Evolutionary conservation across 2,797 vertebrate species (phyloP), one percentile per base, ranked within the genome.

Genomic region (Glyptemys insculpta): DNA sequence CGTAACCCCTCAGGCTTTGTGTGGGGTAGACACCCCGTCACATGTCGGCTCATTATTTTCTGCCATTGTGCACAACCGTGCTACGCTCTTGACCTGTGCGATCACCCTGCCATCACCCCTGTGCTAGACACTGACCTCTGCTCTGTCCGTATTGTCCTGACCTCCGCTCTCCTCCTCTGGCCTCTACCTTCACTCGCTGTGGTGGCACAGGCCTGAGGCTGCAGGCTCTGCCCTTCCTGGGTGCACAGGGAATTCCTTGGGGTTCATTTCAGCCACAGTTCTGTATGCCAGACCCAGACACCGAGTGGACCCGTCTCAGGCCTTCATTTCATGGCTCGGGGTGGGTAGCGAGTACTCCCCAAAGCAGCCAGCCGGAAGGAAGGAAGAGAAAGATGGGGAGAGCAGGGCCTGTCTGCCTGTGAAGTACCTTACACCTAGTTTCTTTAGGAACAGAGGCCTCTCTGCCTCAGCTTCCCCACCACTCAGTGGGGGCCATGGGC

Each of bases 401-500:
- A 65, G 59, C 29, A 14, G 31, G 31, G 59, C 31, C 59, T 65
- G 31, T 8, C 15, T n/a, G 59, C 14, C 59, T 65, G 59, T 65
- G 8, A 65, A 16, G 31, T 8, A 15, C 59, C 59, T 65, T 18
- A 34, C 6, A 62, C 59, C 29, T 59, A 6, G 29, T 6, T 31
- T 59, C 57, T 34, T 62, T 62, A 62, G 6, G 31, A 34, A 62
- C 59, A 34, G 31, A 37, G 49, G 14, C 16, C 47, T 93, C 31
- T 8, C 29, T 89, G 88, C 81, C 79, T 81, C 78, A 50, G 53
- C 41, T 72, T 29, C 59, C 31, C 68, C 62, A 6, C 23, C 85
- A 82, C 82, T 25, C 37, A 2, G 7, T 18, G 52, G 4, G 78
- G 16, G 8, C 16, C 49, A 19, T 21, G 1, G 0, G 34, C 9